Percentiles rank a stretch among this genome's conserved stretches.
Evolutionary conservation across 2,888 invertebrate genomes (phyloP).

Genomic region (Mythimna impura): DNA sequence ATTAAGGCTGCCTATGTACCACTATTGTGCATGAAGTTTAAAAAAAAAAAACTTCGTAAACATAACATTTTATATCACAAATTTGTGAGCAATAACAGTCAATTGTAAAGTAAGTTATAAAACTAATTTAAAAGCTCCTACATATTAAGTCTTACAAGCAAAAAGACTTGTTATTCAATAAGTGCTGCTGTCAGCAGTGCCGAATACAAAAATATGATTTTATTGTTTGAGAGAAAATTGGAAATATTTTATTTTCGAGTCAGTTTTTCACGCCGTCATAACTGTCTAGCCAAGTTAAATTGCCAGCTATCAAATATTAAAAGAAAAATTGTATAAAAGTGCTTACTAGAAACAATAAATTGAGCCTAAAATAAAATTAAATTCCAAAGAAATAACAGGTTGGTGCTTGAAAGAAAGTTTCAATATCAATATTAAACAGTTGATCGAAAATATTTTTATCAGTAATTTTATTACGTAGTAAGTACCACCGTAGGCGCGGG

Average conservation of each 20-base stretch:
- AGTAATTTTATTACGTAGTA: background rate
- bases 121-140: background rate
- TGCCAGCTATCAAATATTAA: background rate
- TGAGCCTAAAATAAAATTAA: background rate
- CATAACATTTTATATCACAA: background rate
- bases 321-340: background rate
- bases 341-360: background rate
- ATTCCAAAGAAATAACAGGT: background rate
- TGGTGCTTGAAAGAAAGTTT: background rate
- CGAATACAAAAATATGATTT: background rate
- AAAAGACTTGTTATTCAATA: background rate
- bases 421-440: background rate
- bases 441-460: background rate
- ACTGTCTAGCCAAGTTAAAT: constrained; percentile 28
- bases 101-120: background rate
- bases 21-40: too few species aligned
- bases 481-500: too few species aligned
- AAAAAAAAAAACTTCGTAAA: background rate
- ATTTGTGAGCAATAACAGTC: background rate
- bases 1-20: too few species aligned
- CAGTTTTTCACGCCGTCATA: background rate
- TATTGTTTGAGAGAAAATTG: background rate
- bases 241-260: background rate
- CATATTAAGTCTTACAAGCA: background rate
- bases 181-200: background rate